Conservation (phyloP, 2,888 invertebrate genomes). For the Athalia cordata region DNA sequence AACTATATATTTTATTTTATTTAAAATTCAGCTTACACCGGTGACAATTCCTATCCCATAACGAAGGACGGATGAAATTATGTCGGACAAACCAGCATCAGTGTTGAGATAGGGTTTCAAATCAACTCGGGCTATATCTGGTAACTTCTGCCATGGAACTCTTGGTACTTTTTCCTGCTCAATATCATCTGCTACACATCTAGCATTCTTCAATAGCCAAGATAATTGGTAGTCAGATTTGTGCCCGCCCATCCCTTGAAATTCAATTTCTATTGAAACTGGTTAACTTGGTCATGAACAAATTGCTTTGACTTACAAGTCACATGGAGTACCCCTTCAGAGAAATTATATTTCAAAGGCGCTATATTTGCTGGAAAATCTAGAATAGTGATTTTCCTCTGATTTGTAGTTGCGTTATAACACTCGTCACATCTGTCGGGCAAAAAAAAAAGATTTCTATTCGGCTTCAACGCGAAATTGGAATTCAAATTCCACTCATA, state of each 20-base stretch:
- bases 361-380: slow-evolving; percentile 24
- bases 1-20: neutral
- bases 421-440: slow-evolving; percentile 23
- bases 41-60: slow-evolving; percentile 31
- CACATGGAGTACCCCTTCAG: slow-evolving; percentile 12
- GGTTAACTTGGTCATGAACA: neutral
- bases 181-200: neutral
- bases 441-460: neutral
- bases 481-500: neutral
- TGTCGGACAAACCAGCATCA: slow-evolving; percentile 9
- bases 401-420: slow-evolving; percentile 20
- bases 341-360: slow-evolving; percentile 2
- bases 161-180: neutral
- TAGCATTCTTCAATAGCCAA: slow-evolving; percentile 28
- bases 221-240: slow-evolving; percentile 18
- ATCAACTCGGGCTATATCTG: slow-evolving; percentile 15
- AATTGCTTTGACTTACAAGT: slow-evolving; percentile 13
- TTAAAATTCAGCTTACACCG: slow-evolving; percentile 16
- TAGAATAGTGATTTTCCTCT: slow-evolving; percentile 24
- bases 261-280: neutral
- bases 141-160: slow-evolving; percentile 24
- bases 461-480: neutral
- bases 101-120: slow-evolving; percentile 25
- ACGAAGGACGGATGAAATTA: slow-evolving; percentile 21
- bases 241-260: slow-evolving; percentile 27